phyloP scores from a whole-genome alignment of 1,140 invertebrate species.

The Ostrea edulis region DNA sequence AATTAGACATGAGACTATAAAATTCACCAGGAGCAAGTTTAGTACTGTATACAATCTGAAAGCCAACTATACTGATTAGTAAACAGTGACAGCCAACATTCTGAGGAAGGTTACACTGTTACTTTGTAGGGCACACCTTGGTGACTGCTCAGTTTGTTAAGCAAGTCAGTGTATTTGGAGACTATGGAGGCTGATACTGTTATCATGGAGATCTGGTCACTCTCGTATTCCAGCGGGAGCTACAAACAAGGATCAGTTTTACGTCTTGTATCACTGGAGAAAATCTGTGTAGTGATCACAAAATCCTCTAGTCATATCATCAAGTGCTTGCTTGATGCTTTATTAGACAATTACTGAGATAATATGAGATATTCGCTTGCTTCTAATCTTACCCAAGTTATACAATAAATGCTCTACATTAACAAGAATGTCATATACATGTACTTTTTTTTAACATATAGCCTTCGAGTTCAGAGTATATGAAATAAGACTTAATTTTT shows the following conservation, averaged over 20 bases:
- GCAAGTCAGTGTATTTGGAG: constrained; percentile 65
- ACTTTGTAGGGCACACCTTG: background rate
- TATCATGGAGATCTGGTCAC: constrained; percentile 66
- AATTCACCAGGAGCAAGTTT: no score
- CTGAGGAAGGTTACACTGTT: background rate
- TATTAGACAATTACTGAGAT: background rate
- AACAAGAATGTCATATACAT: no score
- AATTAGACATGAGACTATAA: no score
- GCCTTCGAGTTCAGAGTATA: no score
- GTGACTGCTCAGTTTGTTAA: constrained; percentile 59
- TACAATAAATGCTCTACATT: no score
- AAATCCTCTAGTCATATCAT: background rate
- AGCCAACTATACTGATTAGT: no score
- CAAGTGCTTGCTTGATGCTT: background rate
- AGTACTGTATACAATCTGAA: no score
- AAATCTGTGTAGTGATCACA: background rate
- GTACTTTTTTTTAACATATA: no score
- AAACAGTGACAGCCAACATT: background rate
- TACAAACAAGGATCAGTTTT: constrained; percentile 59
- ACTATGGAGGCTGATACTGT: constrained; percentile 65
- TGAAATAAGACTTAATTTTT: no score
- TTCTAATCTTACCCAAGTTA: no score
- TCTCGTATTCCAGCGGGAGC: constrained; percentile 66
- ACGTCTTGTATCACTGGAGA: background rate
- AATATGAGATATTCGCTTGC: no score